These are phyloP conservation scores for Orthosia cruda DNA, from an alignment of 2,888 invertebrate genomes.

Conservation along the genomic window DNA sequence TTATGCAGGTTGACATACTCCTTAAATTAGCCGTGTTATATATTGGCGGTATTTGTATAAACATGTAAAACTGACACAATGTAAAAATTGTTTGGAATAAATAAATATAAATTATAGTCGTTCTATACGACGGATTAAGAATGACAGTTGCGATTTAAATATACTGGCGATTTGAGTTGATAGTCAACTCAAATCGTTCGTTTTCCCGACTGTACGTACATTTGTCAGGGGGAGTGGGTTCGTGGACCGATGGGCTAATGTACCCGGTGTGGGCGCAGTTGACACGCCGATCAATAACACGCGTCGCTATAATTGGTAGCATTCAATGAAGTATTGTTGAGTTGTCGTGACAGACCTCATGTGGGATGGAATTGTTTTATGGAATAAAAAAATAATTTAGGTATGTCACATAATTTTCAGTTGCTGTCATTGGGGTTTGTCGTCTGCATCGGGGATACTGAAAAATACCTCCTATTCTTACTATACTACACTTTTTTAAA, in stretches of 20 bases:
- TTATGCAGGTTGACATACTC: neutral
- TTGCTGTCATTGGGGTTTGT: neutral
- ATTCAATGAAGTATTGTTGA: conserved; percentile 74
- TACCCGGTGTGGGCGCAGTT: conserved; percentile 74
- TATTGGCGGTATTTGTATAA: no score
- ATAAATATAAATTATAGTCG: neutral
- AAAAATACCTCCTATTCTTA: neutral
- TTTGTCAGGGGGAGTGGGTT: conserved; percentile 73
- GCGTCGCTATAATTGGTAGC: conserved; percentile 74
- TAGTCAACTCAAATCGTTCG: neutral
- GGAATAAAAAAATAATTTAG: neutral
- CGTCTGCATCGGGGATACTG: neutral
- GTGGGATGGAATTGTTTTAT: conserved; percentile 60
- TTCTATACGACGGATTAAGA: neutral
- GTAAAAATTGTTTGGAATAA: no score
- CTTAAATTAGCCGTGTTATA: neutral
- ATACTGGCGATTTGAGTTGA: neutral
- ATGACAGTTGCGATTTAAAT: neutral
- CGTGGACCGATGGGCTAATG: conserved; percentile 73
- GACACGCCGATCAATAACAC: conserved; percentile 80
- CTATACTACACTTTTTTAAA: no score
- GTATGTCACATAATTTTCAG: conserved; percentile 5
- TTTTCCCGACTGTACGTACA: conserved; percentile 19
- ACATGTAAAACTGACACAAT: no score
- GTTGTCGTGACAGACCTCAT: conserved; percentile 53